Conservation (phyloP, 1,140 invertebrate genomes). For the Brachionus paranguensis region DNA sequence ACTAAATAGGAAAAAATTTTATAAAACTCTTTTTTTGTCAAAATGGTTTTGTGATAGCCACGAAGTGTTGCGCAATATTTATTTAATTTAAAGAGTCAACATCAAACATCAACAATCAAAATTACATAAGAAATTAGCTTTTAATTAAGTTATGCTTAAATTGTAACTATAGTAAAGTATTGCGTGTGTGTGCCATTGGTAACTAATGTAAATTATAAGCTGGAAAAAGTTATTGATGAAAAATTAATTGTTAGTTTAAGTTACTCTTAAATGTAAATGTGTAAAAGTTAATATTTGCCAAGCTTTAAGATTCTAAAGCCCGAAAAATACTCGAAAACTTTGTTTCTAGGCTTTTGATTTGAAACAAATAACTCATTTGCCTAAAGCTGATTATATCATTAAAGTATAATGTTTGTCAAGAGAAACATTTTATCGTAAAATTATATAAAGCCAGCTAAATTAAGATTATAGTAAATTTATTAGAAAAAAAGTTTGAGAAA, state of each 20-base stretch:
- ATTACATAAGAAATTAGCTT: conserved; percentile 14
- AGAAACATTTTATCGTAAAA: neutral
- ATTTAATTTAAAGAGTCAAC: neutral
- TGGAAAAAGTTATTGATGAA: neutral
- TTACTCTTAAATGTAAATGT: neutral
- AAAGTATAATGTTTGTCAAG: neutral
- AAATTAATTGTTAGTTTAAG: neutral
- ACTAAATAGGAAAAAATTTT: no score
- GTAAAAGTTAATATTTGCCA: neutral
- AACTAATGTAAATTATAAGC: conserved; percentile 23
- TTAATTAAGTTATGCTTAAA: conserved; percentile 13
- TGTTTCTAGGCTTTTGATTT: neutral
- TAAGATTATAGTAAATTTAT: neutral
- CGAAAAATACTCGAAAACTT: neutral
- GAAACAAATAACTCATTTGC: neutral
- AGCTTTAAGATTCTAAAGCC: neutral
- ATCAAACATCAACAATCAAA: conserved; percentile 23
- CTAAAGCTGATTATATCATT: neutral
- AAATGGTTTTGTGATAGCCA: no score
- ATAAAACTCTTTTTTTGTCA: no score
- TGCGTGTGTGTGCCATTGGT: neutral
- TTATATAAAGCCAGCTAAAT: neutral
- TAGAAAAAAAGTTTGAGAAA: neutral
- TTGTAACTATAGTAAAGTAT: conserved; percentile 31
- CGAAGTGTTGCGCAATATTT: neutral